Base-by-base conservation (phyloP, 2,113 vertebrate genomes). In the Pyxicephalus adspersus region DNA sequence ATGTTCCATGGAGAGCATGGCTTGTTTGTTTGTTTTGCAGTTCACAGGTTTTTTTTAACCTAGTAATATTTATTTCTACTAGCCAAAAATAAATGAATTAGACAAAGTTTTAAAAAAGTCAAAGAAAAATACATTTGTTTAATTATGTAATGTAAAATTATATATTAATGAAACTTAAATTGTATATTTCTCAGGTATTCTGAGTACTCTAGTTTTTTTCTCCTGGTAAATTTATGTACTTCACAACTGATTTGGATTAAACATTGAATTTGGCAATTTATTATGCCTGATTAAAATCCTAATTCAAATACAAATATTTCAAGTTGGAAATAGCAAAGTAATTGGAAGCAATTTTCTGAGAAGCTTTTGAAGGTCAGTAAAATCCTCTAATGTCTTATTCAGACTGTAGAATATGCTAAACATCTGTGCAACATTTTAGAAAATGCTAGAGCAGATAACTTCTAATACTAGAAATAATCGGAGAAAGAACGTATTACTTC, bases 241-340 rank as follows among this genome's bases (percentile, higher is more conserved):
- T 38, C 31, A 58, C 34, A 45, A 79, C 25, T 79, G 52, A 70
- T 79, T 29, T 79, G 64, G 17, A 50, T 54, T 50, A n/a, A 68
- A 23, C 29, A 79, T 79, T 54, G 60, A 79, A 79, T 79, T 68
- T 52, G 64, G 25, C 64, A 60, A 79, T 79, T 79, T 52, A 66
- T 67, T 68, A 79, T 79, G 64, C 77, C 60, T 79, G 64, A 79
- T 79, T 79, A 79, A 79, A 57, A 79, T 66, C 31, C 64, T 45
- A 79, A 79, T 58, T 29, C 65, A 50, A 68, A 79, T 79, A 60
- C 68, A 77, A 67, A 57, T 68, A 79, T 68, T 68, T 79, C 77
- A 60, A 50, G 29, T 52, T 58, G 64, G n/a, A 79, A 68, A 79
- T 68, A 64, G 58, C 31, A 80, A n/a, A 50, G 63, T 72, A 64